Conservation (phyloP, 2,113 vertebrate genomes). For the Serinus canaria region DNA sequence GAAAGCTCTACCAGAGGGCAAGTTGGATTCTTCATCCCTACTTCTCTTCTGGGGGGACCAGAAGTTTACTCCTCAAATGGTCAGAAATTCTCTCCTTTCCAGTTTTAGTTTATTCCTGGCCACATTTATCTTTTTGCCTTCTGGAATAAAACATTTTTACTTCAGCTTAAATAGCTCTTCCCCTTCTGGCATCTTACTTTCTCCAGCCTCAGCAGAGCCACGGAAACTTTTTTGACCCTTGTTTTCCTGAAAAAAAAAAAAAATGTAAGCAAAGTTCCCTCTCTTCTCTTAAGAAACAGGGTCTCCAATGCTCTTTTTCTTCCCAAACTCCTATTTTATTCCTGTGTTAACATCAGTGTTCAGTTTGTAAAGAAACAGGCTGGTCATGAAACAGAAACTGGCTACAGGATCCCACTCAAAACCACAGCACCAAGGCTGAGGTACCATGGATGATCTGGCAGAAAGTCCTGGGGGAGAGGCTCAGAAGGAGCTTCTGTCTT, state of each 20-base stretch:
- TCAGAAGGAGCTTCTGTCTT: neutral
- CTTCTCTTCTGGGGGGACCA: neutral
- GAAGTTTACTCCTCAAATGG: neutral
- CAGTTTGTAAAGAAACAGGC: neutral
- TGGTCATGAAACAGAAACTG: neutral
- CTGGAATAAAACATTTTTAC: conserved; percentile 7
- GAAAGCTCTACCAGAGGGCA: neutral
- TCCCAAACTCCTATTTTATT: neutral
- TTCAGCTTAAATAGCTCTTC: conserved; percentile 4
- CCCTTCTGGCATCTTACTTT: neutral
- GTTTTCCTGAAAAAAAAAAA: neutral
- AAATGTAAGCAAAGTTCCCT: neutral
- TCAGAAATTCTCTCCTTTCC: neutral
- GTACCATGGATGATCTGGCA: neutral
- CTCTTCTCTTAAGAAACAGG: neutral
- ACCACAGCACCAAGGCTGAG: neutral
- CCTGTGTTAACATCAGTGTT: neutral
- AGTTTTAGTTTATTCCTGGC: neutral
- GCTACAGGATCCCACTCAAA: neutral
- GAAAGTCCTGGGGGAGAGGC: neutral
- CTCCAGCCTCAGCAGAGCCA: neutral
- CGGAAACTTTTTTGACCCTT: neutral
- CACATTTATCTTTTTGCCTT: conserved; percentile 1
- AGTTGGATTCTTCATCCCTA: neutral
- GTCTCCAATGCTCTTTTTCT: neutral